Base-by-base conservation (phyloP, 1,140 invertebrate species). In the Acromyrmex charruanus region DNA sequence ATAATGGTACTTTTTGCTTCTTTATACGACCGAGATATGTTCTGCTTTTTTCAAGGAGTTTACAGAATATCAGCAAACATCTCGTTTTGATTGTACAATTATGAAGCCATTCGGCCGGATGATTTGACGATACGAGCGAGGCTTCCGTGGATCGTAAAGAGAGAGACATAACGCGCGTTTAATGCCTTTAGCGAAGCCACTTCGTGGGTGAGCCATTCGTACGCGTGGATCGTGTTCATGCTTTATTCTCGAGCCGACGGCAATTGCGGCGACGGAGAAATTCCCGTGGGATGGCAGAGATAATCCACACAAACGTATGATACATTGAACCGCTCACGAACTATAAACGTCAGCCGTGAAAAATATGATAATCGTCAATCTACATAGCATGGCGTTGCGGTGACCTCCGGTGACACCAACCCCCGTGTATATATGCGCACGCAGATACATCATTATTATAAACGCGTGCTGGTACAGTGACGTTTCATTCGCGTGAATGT, bases 341-440 rank as follows among this genome's bases (percentile, higher is more conserved):
- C 86, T 87, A 87, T 87, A 87, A 87, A 85, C n/a, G 86, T 87
- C 86, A 87, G 49, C 28, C 5, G 49, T 66, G 80, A 77, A 87
- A 87, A 87, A 87, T 87, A 87, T 85, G 86, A 68, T 87, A 85
- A 85, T 87, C 80, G 79, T 87, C 74, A 79, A 79, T 79, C 74
- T 79, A 49, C 61, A 55, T 65, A 63, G 72, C 18, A 31, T 25
- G 79, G 14, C 49, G 35, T 58, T 35, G 35, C 71, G 69, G 53
- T 25, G 61, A 74, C 68, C 35, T 74, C 31, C 21, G 35, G 10
- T 16, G 72, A 65, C 31, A 65, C 21, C 18, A 82, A 72, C 25
- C 39, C 68, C 6, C 31, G 53, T 35, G 7, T n/a, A 14, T 7
- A 9, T 7, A 5, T 39, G 65, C 18, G 51, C 21, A 72, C 25